Percentiles rank a stretch among this genome's conserved stretches.
Evolutionary conservation across 2,797 vertebrate genomes (phyloP).

Genomic region (Podargus strigoides): DNA sequence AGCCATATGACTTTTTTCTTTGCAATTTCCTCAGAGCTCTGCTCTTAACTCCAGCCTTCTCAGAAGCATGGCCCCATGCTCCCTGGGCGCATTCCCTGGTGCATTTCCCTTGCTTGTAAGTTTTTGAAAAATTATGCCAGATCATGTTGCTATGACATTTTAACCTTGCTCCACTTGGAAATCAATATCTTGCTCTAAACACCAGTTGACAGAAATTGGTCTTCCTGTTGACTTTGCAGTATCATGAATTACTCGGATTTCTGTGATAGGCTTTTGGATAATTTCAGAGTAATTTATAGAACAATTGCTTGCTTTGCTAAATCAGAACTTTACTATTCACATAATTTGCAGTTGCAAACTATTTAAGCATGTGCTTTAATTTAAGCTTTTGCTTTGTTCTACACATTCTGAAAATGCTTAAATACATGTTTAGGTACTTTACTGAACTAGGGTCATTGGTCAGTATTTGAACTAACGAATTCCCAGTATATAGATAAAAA

Average conservation of each 20-base stretch:
- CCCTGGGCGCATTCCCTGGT: not conserved
- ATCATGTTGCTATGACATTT: conserved; percentile 38
- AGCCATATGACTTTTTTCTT: not conserved
- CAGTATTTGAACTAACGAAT: not conserved
- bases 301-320: not conserved
- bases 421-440: not conserved
- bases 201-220: not conserved
- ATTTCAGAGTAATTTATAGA: not conserved
- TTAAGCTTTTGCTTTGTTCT: not conserved
- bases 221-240: conserved; percentile 23
- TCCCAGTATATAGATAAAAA: not conserved
- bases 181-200: conserved; percentile 18
- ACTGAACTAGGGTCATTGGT: not conserved
- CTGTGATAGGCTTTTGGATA: not conserved
- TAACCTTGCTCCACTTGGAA: conserved; percentile 23
- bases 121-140: conserved; percentile 17
- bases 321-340: too few species aligned
- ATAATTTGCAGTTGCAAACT: too few species aligned
- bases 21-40: conserved; percentile 7
- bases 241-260: not conserved
- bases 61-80: not conserved
- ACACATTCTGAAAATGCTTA: not conserved
- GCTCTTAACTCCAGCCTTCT: not conserved
- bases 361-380: not conserved
- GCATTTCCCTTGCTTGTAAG: conserved; percentile 4